Evolutionary conservation across 2,113 vertebrate species (phyloP), one percentile per base, ranked within the genome.

Genomic region (Meles meles): DNA sequence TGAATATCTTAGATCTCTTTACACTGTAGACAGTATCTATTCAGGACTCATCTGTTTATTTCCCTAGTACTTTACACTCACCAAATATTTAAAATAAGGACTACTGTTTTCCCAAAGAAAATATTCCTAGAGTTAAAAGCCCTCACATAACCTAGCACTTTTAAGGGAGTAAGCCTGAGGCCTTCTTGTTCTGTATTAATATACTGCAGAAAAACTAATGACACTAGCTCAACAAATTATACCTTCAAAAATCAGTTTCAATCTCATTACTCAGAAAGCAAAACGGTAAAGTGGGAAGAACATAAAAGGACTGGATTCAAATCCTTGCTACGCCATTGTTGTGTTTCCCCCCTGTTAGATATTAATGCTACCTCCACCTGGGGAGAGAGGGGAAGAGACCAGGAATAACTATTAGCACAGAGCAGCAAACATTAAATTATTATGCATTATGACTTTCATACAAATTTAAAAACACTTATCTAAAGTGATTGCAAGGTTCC

Each of bases 31-130:
- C 69, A 88, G 42, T 55, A 57, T 83, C 65, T 81, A 55, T 84
- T 83, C 88, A 90, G n/a, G 55, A 94, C 65, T 92, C 42, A 87
- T 79, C 29, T 88, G 29, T 55, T 0, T 67, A 83, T 63, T 82
- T 93, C 42, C 44, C 52, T 27, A 82, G 49, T 52, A 94, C 49
- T 89, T 86, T 57, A 93, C 9, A 81, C 17, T 94, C 55, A 74
- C 94, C 49, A 85, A 95, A 44, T 85, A 92, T 20, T 47, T 88
- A 61, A 86, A 37, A 67, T 71, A 97, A 82, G 10, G 94, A 47
- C 21, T 25, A 77, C 27, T 57, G 55, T 44, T 95, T 77, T 90
- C 52, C 52, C 52, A 86, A 84, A 93, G 13, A 94, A 82, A 90
- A 71, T 27, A 92, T 27, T 72, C 34, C 55, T 88, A 83, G 59